Evolutionary conservation across 2,888 invertebrate genomes (phyloP), one percentile per base, ranked within the genome.

Genomic region (Alcis repandata): DNA sequence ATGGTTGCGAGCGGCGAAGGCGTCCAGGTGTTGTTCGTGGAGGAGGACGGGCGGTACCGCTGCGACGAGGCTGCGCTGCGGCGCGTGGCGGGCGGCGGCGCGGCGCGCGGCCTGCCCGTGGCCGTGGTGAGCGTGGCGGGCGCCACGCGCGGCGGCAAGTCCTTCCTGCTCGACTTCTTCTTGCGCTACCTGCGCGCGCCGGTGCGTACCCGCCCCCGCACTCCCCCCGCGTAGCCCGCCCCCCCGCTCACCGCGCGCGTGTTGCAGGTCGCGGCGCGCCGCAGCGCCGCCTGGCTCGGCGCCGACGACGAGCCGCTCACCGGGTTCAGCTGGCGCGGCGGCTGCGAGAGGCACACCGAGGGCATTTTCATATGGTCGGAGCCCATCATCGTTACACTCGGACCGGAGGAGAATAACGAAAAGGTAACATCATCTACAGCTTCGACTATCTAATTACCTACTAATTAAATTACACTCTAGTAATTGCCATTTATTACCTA

Each of bases 331-430:
- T 98, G 98, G 98, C 94, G 97, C 75, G 98, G 98, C 0, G 98
- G 98, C 10, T 96, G 97, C 0, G 98, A 98, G 82, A 94, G 98
- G 56, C 97, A 98, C 80, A 99, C 98, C n/a, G 97, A 98, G 9
- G 99, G 99, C 36, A 98, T 99, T 74, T 93, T 98, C 20, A 95
- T 82, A n/a, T 99, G 99, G 99, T 97, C 97, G 19, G 97, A 98
- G 81, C 96, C 98, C 41, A 98, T 98, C 85, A 89, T 96, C 61
- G 94, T 96, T 46, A 95, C 95, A 66, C 38, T 56, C 15, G 56
- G 45, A 11, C 6, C 51, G 0, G 88, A 95, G 69, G 91, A 60
- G 11, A 66, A 64, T 13, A 77, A 74, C 6, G 63, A 79, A 62
- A 75, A 80, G 75, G 80, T 80, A 62, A 20, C n/a, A 48, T 1